Evolutionary conservation across 2,113 vertebrate genomes (phyloP), one percentile per base, ranked within the genome.

Genomic region (Brachionichthys hirsutus): DNA sequence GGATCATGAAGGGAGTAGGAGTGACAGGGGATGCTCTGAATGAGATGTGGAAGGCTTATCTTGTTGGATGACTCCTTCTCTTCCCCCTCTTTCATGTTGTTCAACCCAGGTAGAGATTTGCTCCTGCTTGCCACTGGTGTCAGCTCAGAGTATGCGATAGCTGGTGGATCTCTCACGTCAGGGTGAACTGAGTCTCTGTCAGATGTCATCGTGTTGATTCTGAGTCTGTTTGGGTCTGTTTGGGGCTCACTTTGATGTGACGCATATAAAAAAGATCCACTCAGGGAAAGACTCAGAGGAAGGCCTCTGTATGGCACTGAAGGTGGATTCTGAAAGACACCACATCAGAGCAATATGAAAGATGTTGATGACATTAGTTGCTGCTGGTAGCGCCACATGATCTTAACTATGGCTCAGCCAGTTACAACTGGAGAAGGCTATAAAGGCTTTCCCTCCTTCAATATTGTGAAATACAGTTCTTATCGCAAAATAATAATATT

Each of bases 281-380:
- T 75, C 40, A 66, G 52, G 3, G 55, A 38, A 53, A 81, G 55
- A 11, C 77, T 70, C 10, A 77, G 45, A 38, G 84, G 67, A 2
- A 75, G 38, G 2, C 58, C 13, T 17, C 78, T 79, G 55, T 83
- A 92, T 9, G 87, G 82, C 0, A 91, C 86, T 2, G 92, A 57
- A 16, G 90, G 89, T 0, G 87, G 70, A 2, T 24, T 73, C 66
- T 73, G 35, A n/a, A 55, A 38, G 12, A 84, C 14, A 22, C 7
- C 24, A 30, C 5, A 30, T 30, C 24, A 30, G 24, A 30, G 8
- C 24, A 30, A 30, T 30, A 30, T 30, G 24, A 30, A 30, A 30
- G 24, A 30, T 2, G 8, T 30, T 30, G 24, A 30, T 30, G 24
- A 30, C n/a, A n/a, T n/a, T n/a, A n/a, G n/a, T n/a, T n/a, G n/a